Conservation (phyloP, 2,888 invertebrate species). For the Coenonympha glycerion region DNA sequence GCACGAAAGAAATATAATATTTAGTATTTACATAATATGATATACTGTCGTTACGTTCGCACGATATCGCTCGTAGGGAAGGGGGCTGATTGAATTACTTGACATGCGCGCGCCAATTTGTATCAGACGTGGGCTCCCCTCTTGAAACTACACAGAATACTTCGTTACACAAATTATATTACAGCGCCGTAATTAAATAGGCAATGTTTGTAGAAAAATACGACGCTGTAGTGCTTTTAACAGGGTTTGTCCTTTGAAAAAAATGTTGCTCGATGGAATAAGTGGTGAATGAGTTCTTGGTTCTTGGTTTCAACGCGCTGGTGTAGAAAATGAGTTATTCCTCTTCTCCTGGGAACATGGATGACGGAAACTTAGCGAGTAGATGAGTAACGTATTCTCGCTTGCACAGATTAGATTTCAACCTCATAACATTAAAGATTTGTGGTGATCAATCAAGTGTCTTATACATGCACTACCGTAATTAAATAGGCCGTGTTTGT, state of each 20-base stretch:
- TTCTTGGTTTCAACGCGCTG: no score
- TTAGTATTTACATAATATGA: conserved; percentile 27
- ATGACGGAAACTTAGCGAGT: no score
- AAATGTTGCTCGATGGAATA: no score
- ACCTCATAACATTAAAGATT: no score
- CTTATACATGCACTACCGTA: no score
- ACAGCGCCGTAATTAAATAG: conserved; percentile 57
- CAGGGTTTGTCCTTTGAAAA: neutral
- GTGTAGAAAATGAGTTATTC: no score
- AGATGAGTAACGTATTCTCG: no score
- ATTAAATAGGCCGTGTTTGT: no score
- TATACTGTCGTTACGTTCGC: conserved; percentile 30
- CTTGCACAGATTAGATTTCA: no score
- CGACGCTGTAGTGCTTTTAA: neutral
- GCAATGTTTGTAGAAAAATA: conserved; percentile 33
- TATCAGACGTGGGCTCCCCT: conserved; percentile 40
- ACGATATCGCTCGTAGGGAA: conserved; percentile 31
- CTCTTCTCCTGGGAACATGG: no score
- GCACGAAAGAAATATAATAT: conserved; percentile 17
- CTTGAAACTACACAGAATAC: conserved; percentile 40
- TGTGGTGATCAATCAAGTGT: no score
- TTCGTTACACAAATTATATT: conserved; percentile 59
- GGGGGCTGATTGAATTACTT: conserved; percentile 70
- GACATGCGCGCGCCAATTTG: conserved; percentile 72
- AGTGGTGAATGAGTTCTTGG: no score